phyloP scores from a whole-genome alignment of 2,888 invertebrate species.

The Serripes groenlandicus region DNA sequence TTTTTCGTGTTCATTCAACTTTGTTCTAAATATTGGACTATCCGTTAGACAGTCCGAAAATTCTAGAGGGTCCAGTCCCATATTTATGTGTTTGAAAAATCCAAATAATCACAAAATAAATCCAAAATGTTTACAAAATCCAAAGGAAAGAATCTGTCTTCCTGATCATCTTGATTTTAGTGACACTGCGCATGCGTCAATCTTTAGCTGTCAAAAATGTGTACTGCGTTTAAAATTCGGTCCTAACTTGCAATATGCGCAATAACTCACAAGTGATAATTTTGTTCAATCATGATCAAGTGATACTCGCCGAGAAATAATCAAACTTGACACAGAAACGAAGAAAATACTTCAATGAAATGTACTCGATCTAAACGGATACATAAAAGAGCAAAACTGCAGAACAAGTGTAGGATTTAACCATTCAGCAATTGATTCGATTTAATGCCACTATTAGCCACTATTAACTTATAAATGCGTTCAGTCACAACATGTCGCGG shows the following conservation, averaged over 20 bases:
- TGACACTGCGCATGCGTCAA: constrained; percentile 44
- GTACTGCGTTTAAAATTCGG: not conserved
- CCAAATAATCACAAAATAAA: constrained; percentile 29
- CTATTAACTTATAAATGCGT: too few relatives aligned
- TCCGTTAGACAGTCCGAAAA: constrained; percentile 99
- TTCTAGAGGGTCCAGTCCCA: constrained; percentile 97
- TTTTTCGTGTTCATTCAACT: constrained; percentile 98
- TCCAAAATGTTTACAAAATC: constrained; percentile 53
- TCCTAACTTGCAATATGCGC: not conserved
- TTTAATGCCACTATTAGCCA: too few relatives aligned
- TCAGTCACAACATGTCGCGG: too few relatives aligned
- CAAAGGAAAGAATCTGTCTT: constrained; percentile 39
- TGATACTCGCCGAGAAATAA: too few relatives aligned
- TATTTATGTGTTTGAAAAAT: constrained; percentile 68
- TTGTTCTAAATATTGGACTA: constrained; percentile 98
- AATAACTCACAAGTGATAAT: too few relatives aligned
- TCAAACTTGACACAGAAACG: too few relatives aligned
- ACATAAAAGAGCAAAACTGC: too few relatives aligned
- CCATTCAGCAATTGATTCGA: too few relatives aligned
- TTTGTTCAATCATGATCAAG: too few relatives aligned
- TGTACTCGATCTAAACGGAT: too few relatives aligned
- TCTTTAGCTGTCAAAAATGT: not conserved
- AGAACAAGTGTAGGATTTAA: too few relatives aligned
- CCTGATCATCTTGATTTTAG: constrained; percentile 47
- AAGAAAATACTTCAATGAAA: too few relatives aligned